These are phyloP conservation scores for Bellardia bayeri DNA, from an alignment of 2,888 invertebrate genomes.

Conservation along the genomic window DNA sequence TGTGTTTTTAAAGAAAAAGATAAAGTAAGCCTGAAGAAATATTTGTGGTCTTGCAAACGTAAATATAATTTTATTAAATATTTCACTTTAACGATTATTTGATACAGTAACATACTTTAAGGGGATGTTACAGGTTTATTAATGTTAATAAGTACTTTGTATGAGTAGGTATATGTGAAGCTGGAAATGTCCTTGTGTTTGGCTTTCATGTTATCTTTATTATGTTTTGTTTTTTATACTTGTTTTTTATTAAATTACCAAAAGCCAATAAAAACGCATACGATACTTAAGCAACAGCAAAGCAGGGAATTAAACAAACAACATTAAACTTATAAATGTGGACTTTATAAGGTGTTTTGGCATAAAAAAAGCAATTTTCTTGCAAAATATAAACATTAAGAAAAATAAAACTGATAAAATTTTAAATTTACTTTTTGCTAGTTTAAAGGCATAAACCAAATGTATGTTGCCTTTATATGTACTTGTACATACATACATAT, in stretches of 20 bases:
- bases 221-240: not conserved
- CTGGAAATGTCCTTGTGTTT: not conserved
- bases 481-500: not conserved
- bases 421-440: too few species aligned
- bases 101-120: constrained; percentile 27
- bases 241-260: constrained; percentile 28
- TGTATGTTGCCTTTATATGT: not conserved
- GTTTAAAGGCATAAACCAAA: not conserved
- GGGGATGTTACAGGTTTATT: not conserved
- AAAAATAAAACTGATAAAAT: too few species aligned
- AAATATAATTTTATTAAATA: constrained; percentile 59
- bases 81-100: constrained; percentile 33
- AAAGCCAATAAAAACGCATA: constrained; percentile 22
- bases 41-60: constrained; percentile 14
- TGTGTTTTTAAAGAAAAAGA: not conserved
- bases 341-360: not conserved
- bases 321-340: not conserved
- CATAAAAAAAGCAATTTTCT: too few species aligned
- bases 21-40: not conserved
- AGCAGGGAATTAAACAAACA: not conserved
- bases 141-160: not conserved
- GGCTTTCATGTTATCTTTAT: not conserved
- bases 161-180: not conserved
- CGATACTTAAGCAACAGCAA: not conserved
- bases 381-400: too few species aligned